Evolutionary conservation across 2,113 vertebrate species (phyloP).

Genomic region (Brienomyrus brachyistius): DNA sequence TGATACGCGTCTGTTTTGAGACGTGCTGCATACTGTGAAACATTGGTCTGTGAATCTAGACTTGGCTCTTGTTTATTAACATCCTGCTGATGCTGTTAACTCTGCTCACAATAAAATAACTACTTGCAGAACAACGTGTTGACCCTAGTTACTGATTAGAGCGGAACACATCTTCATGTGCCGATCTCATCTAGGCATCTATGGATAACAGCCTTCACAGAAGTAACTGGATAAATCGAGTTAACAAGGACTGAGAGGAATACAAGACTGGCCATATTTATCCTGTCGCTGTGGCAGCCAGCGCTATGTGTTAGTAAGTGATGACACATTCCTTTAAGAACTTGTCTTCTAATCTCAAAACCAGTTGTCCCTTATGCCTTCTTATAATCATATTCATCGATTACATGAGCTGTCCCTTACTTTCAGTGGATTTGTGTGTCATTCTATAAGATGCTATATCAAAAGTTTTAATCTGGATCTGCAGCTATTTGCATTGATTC

Average conservation of each 20-base stretch:
- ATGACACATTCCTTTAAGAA: not conserved
- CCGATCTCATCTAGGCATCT: not conserved
- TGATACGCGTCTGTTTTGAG: not conserved
- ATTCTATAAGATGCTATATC: not conserved
- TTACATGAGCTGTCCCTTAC: not conserved
- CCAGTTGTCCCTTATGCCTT: not conserved
- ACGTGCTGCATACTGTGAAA: slow-evolving; percentile 33
- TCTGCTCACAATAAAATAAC: slow-evolving; percentile 9
- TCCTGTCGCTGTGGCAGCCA: not conserved
- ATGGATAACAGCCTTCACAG: not conserved
- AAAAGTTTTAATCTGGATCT: not conserved
- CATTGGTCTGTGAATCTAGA: slow-evolving; percentile 18
- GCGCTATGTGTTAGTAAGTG: not conserved
- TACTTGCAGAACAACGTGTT: not conserved
- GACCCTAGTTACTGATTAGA: not conserved
- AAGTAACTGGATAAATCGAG: not conserved
- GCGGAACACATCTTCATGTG: not conserved
- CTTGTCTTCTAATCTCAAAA: not conserved
- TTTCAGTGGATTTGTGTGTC: not conserved
- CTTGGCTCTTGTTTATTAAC: not conserved
- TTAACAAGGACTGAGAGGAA: not conserved
- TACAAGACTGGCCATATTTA: not conserved
- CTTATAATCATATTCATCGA: not conserved
- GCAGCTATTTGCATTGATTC: not conserved
- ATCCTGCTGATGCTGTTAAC: not conserved